Percentiles rank a stretch among this genome's conserved stretches.
phyloP scores from a whole-genome alignment of 2,797 vertebrate genomes.

The Danio aesculapii region DNA sequence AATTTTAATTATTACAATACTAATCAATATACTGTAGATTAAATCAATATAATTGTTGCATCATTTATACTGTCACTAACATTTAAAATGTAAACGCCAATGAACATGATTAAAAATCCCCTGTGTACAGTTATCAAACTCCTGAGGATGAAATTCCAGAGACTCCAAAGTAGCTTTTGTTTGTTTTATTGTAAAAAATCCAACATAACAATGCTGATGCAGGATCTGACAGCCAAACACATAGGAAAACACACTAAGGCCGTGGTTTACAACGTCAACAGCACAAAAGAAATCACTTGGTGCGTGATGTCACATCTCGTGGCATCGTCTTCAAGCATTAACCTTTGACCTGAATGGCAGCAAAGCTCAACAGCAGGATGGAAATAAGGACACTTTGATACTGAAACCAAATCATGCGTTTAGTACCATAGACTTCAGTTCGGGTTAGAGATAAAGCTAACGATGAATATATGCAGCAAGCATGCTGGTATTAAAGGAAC shows the following conservation, averaged over 20 bases:
- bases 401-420: slow-evolving; percentile 22
- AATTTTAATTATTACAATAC: background rate
- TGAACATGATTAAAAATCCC: background rate
- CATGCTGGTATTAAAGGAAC: slow-evolving; percentile 1
- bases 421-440: slow-evolving; percentile 21
- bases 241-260: slow-evolving; percentile 41
- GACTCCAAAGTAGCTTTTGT: slow-evolving; percentile 49
- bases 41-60: background rate
- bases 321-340: slow-evolving; percentile 41
- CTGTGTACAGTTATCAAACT: background rate
- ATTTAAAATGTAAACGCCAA: background rate
- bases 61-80: background rate
- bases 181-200: slow-evolving; percentile 71
- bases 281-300: background rate
- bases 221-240: slow-evolving; percentile 61
- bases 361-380: background rate
- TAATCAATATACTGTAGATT: too few species aligned
- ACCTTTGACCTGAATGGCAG: slow-evolving; percentile 27
- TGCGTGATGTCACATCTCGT: slow-evolving; percentile 23
- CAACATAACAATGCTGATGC: slow-evolving; percentile 63
- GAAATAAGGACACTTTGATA: slow-evolving; percentile 44
- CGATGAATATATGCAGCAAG: background rate
- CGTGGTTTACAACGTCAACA: slow-evolving; percentile 14
- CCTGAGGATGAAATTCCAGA: background rate
- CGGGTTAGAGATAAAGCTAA: background rate